These are phyloP conservation scores for Strigops habroptila DNA, from an alignment of 2,113 vertebrate genomes.

Conservation along the genomic window DNA sequence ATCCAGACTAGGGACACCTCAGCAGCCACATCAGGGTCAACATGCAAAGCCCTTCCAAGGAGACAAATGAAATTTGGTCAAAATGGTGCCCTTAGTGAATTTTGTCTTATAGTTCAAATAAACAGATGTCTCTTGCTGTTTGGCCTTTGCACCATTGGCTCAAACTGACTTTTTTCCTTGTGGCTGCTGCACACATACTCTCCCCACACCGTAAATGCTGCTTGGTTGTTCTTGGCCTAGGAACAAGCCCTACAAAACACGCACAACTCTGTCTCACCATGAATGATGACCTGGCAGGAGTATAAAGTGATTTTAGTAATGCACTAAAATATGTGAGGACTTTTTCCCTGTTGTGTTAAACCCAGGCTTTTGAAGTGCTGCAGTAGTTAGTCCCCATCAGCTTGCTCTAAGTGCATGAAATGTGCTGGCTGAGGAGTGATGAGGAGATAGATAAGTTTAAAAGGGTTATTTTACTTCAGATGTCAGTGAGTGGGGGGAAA, in stretches of 20 bases:
- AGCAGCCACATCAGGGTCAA: neutral
- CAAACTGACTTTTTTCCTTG: neutral
- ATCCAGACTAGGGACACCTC: too few species aligned
- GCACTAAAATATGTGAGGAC: neutral
- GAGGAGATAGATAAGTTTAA: neutral
- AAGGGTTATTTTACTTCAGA: neutral
- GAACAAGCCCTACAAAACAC: neutral
- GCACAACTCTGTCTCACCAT: neutral
- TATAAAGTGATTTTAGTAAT: neutral
- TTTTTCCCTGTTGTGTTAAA: neutral
- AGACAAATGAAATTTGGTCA: neutral
- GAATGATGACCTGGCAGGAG: neutral
- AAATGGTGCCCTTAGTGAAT: neutral
- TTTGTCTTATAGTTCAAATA: neutral
- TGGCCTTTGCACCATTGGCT: neutral
- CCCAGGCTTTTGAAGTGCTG: neutral
- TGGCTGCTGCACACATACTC: neutral
- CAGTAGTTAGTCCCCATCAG: neutral
- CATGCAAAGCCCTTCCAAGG: neutral
- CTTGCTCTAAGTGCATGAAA: neutral
- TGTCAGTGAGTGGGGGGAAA: neutral
- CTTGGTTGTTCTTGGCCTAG: neutral
- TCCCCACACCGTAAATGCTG: neutral
- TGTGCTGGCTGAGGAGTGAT: neutral
- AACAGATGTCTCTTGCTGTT: neutral